Evolutionary conservation across 2,888 invertebrate genomes (phyloP), one percentile per base, ranked within the genome.

Genomic region (Andrena flavipes): DNA sequence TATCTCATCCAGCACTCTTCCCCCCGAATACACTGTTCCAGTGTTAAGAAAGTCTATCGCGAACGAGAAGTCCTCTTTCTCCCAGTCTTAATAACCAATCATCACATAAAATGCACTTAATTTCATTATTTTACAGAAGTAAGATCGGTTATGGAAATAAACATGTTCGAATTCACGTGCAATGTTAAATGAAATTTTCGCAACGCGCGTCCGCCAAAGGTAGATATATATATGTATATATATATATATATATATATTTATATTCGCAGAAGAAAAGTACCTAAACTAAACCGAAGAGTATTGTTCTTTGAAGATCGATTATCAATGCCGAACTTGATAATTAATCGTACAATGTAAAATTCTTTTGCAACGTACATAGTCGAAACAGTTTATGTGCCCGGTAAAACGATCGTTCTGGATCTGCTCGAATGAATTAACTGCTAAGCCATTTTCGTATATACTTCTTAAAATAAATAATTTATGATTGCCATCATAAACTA

Each of bases 1-100:
- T 84, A 84, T 23, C 33, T 80, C 59, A 85, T 89, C 87, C 84
- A 84, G 89, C 89, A 89, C 85, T 84, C 84, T 87, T 89, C 83
- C 79, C 76, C 77, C 83, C 56, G 63, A 49, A 78, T 51, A 73
- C 76, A 80, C 75, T 68, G 33, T 80, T 82, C 80, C 63, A 60
- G 76, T 76, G 82, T 79, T 80, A 80, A 85, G 72, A 82, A 89
- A 85, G 73, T 84, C 81, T 84, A 82, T 69, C 76, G 69, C 82
- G 79, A 86, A 87, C 29, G 82, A 87, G 88, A 89, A 89, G 85
- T 76, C 59, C 49, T 62, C 63, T 84, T 84, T 90, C 83, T 88
- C 84, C 85, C 87, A 86, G 85, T 89, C 89, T 88, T 88, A 62
- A 82, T 76, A 71, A 82, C 80, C 80, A 77, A 85, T 89, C 35